These are phyloP conservation scores for Laodelphax striatellus DNA, from an alignment of 1,140 invertebrate species.

Conservation along the genomic window DNA sequence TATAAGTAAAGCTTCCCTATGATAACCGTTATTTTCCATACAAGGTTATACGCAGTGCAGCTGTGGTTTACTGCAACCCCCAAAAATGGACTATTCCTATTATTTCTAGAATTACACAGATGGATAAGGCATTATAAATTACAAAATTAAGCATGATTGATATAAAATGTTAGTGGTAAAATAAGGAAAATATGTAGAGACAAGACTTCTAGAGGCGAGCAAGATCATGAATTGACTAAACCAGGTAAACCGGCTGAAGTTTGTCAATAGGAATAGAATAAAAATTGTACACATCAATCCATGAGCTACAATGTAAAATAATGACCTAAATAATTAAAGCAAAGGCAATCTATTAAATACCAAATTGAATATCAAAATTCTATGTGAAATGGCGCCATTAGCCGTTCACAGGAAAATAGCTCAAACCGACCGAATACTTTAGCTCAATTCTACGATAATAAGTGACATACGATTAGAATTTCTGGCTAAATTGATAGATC, in stretches of 20 bases:
- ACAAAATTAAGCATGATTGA: no score
- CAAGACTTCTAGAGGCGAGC: neutral
- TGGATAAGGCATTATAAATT: neutral
- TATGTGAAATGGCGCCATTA: conserved; percentile 16
- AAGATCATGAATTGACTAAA: no score
- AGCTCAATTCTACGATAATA: conserved; percentile 4
- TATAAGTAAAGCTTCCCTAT: no score
- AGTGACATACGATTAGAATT: neutral
- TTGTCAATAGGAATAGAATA: no score
- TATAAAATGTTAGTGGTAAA: neutral
- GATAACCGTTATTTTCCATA: no score
- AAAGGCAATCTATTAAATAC: no score
- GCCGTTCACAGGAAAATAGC: conserved; percentile 20
- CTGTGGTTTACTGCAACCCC: neutral
- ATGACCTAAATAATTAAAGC: neutral
- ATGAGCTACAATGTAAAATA: no score
- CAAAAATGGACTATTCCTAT: no score
- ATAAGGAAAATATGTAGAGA: neutral
- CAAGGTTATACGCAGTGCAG: no score
- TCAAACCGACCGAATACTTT: conserved; percentile 11
- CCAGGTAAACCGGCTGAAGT: no score
- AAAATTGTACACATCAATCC: no score
- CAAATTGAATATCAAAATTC: neutral
- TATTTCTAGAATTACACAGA: neutral
- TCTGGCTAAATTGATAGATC: no score